Evolutionary conservation across 1,140 invertebrate species (phyloP), one percentile per base, ranked within the genome.

Genomic region (Panagrolaimus sp.): DNA sequence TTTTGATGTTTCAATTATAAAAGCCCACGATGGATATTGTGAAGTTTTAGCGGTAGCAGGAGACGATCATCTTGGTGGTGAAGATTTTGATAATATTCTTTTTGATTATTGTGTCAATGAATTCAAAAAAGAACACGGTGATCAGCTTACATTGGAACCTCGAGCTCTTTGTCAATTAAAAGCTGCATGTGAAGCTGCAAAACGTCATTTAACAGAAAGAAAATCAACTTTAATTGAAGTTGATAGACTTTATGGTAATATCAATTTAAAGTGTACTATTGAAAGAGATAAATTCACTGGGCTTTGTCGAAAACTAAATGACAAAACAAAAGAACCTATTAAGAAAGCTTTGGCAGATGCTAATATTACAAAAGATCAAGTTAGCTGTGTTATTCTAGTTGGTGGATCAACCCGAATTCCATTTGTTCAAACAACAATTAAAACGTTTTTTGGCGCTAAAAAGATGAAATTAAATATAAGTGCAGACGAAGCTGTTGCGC

Each of bases 401-500:
- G 96, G 96, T 74, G 96, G 96, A 71, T 98, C 98, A 96, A 95
- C 92, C 0, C 87, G 96, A 71, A 96, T 99, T 90, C 96, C 96
- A 0, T 98, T 96, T 86, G 94, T 98, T 0, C 94, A 98, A 85
- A 79, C 87, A 57, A 92, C 91, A 4, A 96, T 98, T 0, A 92
- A 96, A 84, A 92, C 98, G 62, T 89, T 98, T 42, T 99, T 99
- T 84, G 95, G 96, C 1, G 88, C 91, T 61, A 87, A 88, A 63
- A 92, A 94, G 2, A 93, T 91, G 8, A 90, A 91, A 78, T 95
- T 95, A 80, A 88, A 92, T 27, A 93, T 97, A 0, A 97, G 97
- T 84, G 94, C 95, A 13, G 95, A 98, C 86, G 95, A 97, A 86
- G 94, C 93, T 73, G 95, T 98, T 4, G 94, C 94, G 20, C 91